These are phyloP conservation scores for Cygnus atratus DNA, from an alignment of 2,113 vertebrate genomes.

Conservation along the genomic window DNA sequence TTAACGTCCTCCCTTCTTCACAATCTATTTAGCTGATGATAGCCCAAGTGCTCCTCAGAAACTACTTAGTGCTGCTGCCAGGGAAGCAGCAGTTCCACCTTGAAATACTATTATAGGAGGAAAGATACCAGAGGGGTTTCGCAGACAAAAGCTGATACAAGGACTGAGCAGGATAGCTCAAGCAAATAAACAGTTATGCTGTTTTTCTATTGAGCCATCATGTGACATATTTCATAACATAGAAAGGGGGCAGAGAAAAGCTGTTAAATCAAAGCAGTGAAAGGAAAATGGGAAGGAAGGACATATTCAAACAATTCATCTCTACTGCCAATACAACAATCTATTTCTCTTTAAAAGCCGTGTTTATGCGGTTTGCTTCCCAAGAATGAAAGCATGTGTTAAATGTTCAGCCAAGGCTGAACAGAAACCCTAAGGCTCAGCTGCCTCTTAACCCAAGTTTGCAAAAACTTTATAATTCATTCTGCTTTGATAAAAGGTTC, in stretches of 20 bases:
- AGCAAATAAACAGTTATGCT: not conserved
- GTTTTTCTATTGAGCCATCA: not conserved
- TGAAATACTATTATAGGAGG: not conserved
- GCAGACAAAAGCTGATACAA: not conserved
- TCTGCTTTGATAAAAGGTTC: not conserved
- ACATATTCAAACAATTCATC: not conserved
- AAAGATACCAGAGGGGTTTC: not conserved
- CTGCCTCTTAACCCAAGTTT: not conserved
- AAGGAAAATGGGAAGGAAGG: not conserved
- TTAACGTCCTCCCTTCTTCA: not conserved
- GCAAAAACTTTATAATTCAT: not conserved
- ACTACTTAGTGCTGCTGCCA: not conserved
- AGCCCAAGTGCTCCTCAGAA: not conserved
- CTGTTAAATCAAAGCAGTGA: not conserved
- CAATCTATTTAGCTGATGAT: not conserved
- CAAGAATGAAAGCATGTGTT: not conserved
- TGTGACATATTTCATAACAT: not conserved
- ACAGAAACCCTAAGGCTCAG: not conserved
- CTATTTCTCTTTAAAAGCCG: not conserved
- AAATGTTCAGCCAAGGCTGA: not conserved
- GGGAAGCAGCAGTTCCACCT: not conserved
- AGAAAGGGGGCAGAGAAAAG: not conserved
- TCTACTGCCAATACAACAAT: not conserved
- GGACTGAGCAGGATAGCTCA: not conserved
- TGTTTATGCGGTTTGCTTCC: not conserved